Percentiles rank a stretch among this genome's conserved stretches.
These are phyloP conservation scores for Fratercula arctica DNA, from an alignment of 2,797 vertebrate genomes.

Conservation along the genomic window DNA sequence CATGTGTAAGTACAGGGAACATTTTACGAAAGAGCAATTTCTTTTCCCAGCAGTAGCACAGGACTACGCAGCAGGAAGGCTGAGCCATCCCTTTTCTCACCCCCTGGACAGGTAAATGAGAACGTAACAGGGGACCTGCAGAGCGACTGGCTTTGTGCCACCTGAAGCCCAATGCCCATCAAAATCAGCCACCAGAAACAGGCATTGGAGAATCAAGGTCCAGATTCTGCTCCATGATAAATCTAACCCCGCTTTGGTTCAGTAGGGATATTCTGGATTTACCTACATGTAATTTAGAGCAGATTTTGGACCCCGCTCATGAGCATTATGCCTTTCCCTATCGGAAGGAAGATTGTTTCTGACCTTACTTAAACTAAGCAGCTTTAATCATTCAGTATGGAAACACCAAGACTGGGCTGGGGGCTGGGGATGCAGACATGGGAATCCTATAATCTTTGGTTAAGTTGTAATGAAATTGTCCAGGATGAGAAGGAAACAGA, in stretches of 20 bases:
- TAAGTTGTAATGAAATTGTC: constrained; percentile 82
- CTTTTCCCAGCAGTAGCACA: background rate
- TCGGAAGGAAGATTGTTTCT: constrained; percentile 74
- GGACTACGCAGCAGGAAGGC: background rate
- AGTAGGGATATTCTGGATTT: constrained; percentile 53
- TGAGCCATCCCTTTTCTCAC: background rate
- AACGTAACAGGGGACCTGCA: background rate
- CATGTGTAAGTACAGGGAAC: background rate
- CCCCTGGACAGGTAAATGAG: background rate
- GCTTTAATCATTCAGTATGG: constrained; percentile 74
- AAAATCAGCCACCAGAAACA: constrained; percentile 37
- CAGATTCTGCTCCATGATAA: background rate
- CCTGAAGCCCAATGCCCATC: background rate
- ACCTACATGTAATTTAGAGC: constrained; percentile 53
- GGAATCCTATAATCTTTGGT: constrained; percentile 80
- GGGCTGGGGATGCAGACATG: constrained; percentile 49
- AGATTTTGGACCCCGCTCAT: constrained; percentile 55
- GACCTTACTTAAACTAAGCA: constrained; percentile 78
- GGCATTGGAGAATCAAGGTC: background rate
- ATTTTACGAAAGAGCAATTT: background rate
- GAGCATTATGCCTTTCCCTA: constrained; percentile 73
- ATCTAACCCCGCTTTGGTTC: background rate
- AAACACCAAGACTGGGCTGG: constrained; percentile 65
- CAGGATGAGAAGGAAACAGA: constrained; percentile 79
- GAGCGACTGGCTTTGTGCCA: background rate